Evolutionary conservation across 2,797 vertebrate genomes (phyloP).

Genomic region (Meda fulgida): DNA sequence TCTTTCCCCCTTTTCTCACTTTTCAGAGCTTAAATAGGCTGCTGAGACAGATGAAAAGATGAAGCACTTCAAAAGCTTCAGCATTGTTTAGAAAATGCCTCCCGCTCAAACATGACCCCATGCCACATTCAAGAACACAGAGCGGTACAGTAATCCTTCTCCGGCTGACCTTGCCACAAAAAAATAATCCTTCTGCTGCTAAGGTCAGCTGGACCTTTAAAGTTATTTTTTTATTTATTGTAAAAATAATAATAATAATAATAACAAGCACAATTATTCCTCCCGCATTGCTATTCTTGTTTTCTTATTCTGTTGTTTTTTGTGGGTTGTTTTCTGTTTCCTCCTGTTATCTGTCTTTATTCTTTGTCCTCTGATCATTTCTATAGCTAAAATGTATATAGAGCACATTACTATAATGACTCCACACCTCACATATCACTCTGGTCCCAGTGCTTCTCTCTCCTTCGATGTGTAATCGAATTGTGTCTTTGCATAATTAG

Average conservation of each 20-base stretch:
- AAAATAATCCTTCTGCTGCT: slow-evolving; percentile 39
- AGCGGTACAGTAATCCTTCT: slow-evolving; percentile 27
- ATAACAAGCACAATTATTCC: slow-evolving; percentile 14
- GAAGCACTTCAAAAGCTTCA: slow-evolving; percentile 46
- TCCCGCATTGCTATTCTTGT: slow-evolving; percentile 11
- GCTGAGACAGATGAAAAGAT: slow-evolving; percentile 51
- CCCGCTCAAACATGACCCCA: slow-evolving; percentile 40
- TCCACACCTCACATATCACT: slow-evolving; percentile 60
- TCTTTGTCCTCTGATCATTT: slow-evolving; percentile 27
- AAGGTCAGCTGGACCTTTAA: slow-evolving; percentile 23
- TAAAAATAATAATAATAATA: background rate
- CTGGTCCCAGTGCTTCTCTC: slow-evolving; percentile 65
- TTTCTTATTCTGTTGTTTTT: slow-evolving; percentile 16
- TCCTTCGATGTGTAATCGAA: slow-evolving; percentile 69
- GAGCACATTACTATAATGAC: slow-evolving; percentile 7
- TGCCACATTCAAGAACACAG: slow-evolving; percentile 41
- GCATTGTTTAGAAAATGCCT: slow-evolving; percentile 43
- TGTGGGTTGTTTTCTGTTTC: background rate
- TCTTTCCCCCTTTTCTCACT: background rate
- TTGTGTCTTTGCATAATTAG: slow-evolving; percentile 62
- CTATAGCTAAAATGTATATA: background rate
- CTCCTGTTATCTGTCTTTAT: slow-evolving; percentile 20
- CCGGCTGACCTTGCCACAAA: slow-evolving; percentile 37
- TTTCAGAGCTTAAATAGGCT: slow-evolving; percentile 39
- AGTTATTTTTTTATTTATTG: slow-evolving; percentile 12